These are phyloP conservation scores for Gari tellinella DNA, from an alignment of 2,888 invertebrate genomes.

Conservation along the genomic window DNA sequence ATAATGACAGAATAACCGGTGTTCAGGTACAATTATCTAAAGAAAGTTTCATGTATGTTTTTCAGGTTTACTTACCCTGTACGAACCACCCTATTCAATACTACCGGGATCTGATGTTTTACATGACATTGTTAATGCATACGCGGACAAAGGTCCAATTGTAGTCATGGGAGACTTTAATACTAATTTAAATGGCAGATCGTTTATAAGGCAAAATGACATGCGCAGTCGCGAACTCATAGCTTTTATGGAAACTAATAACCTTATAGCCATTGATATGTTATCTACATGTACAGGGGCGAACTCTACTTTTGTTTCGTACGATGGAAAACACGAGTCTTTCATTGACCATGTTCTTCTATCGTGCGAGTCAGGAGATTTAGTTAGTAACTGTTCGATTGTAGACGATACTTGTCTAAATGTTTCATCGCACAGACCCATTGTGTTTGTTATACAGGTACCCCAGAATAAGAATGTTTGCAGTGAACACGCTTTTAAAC, in stretches of 20 bases:
- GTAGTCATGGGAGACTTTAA: constrained; percentile 11
- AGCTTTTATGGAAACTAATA: background rate
- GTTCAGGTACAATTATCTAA: too few relatives aligned
- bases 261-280: background rate
- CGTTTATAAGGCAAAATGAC: constrained; percentile 7
- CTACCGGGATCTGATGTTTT: background rate
- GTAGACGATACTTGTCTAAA: background rate
- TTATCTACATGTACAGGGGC: constrained; percentile 5
- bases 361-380: background rate
- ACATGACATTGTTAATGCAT: background rate
- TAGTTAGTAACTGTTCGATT: constrained; percentile 1
- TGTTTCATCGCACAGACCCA: constrained; percentile 11
- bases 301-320: constrained; percentile 3
- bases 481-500: too few relatives aligned
- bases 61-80: too few relatives aligned
- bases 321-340: background rate
- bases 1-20: too few relatives aligned
- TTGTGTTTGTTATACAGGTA: background rate
- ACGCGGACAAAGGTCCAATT: background rate
- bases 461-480: background rate
- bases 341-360: constrained; percentile 8
- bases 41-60: too few relatives aligned
- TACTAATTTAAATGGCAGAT: constrained; percentile 2
- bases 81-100: background rate
- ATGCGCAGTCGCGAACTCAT: background rate